Conservation (phyloP, 2,113 vertebrate genomes). For the Chelonoidis abingdonii region DNA sequence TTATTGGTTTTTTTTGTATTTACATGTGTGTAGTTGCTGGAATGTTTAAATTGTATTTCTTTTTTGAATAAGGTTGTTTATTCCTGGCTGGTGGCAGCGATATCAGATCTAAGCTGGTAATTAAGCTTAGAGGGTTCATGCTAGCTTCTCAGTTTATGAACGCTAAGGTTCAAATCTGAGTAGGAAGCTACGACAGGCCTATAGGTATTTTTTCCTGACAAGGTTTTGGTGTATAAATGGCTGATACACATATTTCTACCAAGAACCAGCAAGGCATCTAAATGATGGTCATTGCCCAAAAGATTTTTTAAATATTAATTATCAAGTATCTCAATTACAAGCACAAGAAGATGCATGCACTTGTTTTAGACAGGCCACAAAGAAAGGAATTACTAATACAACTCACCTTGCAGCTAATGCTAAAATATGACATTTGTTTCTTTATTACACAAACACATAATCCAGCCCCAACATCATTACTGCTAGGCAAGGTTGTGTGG, state of each 20-base stretch:
- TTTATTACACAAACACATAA: neutral
- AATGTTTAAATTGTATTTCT: no score
- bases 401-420: conserved; percentile 37
- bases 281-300: conserved; percentile 57
- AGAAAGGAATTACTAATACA: conserved; percentile 36
- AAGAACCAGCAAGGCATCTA: conserved; percentile 47
- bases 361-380: conserved; percentile 48
- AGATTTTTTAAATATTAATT: conserved; percentile 64
- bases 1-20: no score
- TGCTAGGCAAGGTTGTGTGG: neutral
- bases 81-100: no score
- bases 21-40: no score
- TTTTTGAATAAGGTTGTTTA: no score
- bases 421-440: conserved; percentile 58
- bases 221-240: neutral
- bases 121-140: no score
- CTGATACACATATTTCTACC: conserved; percentile 36
- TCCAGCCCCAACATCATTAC: neutral
- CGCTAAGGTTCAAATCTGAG: no score
- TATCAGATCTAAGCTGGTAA: no score
- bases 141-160: no score
- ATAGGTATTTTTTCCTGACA: conserved; percentile 17
- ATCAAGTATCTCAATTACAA: conserved; percentile 67
- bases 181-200: neutral
- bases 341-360: conserved; percentile 45